Base-by-base conservation (phyloP, 2,113 vertebrate genomes). In the Nestor notabilis region DNA sequence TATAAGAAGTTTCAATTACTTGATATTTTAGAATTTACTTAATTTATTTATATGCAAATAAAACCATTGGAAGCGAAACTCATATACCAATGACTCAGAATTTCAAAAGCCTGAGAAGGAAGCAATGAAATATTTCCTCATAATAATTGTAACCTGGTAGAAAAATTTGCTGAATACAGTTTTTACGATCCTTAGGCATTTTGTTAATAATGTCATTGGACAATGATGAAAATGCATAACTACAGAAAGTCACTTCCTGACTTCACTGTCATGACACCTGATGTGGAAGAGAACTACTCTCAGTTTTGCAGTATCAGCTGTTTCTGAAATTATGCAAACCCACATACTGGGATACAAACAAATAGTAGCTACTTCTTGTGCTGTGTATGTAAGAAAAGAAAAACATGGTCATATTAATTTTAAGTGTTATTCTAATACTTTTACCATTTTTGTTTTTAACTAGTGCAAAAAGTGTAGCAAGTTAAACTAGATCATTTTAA, bases 141-240 rank as follows among this genome's bases (percentile, higher is more conserved):
- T 37, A 65, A 56, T 66, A 77, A 71, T 28, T 94, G 35, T 31
- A 87, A 89, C 16, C 47, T 85, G 83, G 47, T 55, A 87, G 68
- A 89, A 89, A 58, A 92, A 93, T 55, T 70, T 95, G 92, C 90
- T 95, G 91, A 89, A 61, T 84, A 23, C 20, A n/a, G 18, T 47
- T 41, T 95, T 93, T 49, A 64, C 13, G 44, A 55, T 65, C 63
- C 63, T 83, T 15, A 53, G 49, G 72, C 49, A n/a, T 76, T 95
- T 95, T 78, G 21, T 56, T 58, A 87, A 50, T 64, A 95, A 79
- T 47, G 35, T 66, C 66, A 75, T 4, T n/a, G 69, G 91, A 70
- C 61, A 94, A 44, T 66, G 79, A 94, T 43, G 66, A 94, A 96
- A 97, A 96, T 86, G 23, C 28, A 3, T 8, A 61, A 77, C 37